Evolutionary conservation across 2,797 vertebrate genomes (phyloP).

Genomic region (Liasis olivaceus): DNA sequence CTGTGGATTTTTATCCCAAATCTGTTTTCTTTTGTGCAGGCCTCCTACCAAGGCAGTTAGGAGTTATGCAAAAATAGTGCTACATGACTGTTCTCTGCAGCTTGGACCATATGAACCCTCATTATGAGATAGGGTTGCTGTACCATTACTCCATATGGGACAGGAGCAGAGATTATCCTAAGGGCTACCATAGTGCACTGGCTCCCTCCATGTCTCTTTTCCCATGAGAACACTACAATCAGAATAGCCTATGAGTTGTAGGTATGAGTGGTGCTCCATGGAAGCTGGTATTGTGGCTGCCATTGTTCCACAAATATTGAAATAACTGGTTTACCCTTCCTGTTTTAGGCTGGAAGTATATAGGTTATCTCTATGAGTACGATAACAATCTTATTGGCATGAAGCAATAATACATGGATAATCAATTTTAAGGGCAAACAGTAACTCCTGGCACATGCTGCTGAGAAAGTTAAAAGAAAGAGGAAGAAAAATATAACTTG

Average conservation of each 20-base stretch:
- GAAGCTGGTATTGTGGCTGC: not conserved
- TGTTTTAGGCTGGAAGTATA: not conserved
- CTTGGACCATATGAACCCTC: not conserved
- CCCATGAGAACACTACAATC: not conserved
- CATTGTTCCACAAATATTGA: not conserved
- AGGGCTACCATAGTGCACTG: not conserved
- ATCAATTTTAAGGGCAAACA: not conserved
- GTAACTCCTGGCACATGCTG: not conserved
- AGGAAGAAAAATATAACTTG: slow-evolving; percentile 15
- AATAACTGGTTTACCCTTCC: not conserved
- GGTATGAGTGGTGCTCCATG: not conserved
- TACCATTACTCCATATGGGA: not conserved
- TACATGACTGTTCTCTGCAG: not conserved
- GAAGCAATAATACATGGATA: not conserved
- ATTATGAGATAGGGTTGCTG: not conserved
- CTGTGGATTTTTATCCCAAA: not conserved
- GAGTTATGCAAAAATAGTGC: not conserved
- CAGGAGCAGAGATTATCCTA: not conserved
- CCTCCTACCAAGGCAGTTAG: not conserved
- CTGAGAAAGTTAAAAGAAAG: not conserved
- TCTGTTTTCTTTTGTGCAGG: not conserved
- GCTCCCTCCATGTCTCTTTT: not conserved
- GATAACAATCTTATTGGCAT: not conserved
- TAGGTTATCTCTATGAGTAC: not conserved
- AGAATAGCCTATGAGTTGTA: not conserved